Evolutionary conservation across 1,140 invertebrate genomes (phyloP), one percentile per base, ranked within the genome.

Genomic region (Drosophila tropicalis): DNA sequence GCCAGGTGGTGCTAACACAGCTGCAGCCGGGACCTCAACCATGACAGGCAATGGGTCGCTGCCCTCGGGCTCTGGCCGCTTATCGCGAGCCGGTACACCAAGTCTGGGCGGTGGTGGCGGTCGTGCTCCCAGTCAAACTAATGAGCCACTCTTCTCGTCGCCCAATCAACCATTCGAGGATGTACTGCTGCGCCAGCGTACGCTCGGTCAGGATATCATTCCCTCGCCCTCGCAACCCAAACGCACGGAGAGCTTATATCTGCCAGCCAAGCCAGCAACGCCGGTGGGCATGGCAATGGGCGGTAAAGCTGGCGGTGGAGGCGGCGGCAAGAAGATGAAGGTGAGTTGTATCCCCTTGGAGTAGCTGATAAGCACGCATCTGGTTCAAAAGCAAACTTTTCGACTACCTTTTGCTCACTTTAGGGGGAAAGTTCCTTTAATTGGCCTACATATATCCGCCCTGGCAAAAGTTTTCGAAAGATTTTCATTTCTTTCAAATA

Each of bases 191-290:
- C 94, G 96, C 85, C 96, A 97, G 90, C 94, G 96, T 77, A 95
- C 94, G 66, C 94, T 97, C 57, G 96, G 96, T 54, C 97, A 97
- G 93, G 97, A 97, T 91, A 97, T 98, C 90, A 95, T 97, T 83
- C 96, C 96, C 39, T 96, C 96, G 81, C 95, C 94, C 62, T 95
- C 95, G 71, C 96, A 97, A 91, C 97, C 97, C 41, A 97, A 97
- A 92, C 94, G 97, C 76, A 98, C 97, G 58, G 97, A 98, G 90
- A 98, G 97, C 92, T 93, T 96, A 56, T 96, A 95, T 90, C 94
- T 96, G 74, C 93, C 94, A 62, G 94, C 93, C 29, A 93, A 93
- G 74, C 92, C 93, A 56, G 91, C 90, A 55, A 92, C 93, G 41
- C 92, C 93, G 29, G 92, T 93, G 56, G 91, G 92, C 57, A 61